Evolutionary conservation across 64 coral and sea anemone genomes (phyloP).

Genomic region (Trachythela sp.): DNA sequence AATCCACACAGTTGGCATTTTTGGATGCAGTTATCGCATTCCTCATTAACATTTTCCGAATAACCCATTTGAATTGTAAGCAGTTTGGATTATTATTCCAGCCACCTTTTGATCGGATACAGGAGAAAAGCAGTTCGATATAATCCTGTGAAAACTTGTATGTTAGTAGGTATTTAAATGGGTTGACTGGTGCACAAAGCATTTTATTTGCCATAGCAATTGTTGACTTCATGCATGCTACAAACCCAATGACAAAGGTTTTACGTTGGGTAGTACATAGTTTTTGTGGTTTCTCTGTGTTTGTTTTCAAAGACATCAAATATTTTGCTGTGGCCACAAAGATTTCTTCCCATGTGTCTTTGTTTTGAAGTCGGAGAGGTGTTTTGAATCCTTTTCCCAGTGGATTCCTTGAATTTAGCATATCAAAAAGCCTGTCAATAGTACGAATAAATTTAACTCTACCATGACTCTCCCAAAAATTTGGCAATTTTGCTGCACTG

Average conservation of each 20-base stretch:
- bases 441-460: background rate
- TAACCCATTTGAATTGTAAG: background rate
- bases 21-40: background rate
- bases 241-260: background rate
- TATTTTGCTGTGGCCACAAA: background rate
- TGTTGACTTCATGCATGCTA: background rate
- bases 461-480: background rate
- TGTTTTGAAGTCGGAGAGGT: background rate
- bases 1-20: background rate
- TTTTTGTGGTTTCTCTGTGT: background rate
- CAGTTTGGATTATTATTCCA: constrained; percentile 15
- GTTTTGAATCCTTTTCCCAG: background rate
- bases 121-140: background rate
- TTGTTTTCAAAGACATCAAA: background rate
- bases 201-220: background rate
- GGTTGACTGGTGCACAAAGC: background rate
- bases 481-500: background rate
- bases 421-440: background rate
- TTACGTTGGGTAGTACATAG: background rate
- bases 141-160: background rate
- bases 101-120: background rate
- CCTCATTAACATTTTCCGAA: background rate
- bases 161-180: constrained; percentile 2
- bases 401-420: background rate
- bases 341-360: background rate